These are phyloP conservation scores for Galeopsomyia nigrocyanea DNA, from an alignment of 2,888 invertebrate genomes.

Conservation along the genomic window DNA sequence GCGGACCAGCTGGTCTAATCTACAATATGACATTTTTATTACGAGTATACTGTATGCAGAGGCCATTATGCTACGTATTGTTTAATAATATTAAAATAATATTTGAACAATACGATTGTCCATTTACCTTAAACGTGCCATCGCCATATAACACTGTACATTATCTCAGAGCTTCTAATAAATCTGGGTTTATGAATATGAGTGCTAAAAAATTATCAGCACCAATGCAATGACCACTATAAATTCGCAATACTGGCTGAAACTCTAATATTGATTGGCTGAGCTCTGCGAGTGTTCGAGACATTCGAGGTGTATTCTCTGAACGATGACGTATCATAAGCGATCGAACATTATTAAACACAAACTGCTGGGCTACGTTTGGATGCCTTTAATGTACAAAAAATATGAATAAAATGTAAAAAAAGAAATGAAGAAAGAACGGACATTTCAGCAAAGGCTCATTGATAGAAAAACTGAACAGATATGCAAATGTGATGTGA, in stretches of 20 bases:
- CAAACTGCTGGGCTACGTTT: background rate
- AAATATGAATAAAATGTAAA: too few relatives aligned
- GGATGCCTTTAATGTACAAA: constrained; percentile 1
- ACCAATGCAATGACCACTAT: background rate
- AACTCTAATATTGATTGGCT: background rate
- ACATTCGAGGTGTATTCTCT: background rate
- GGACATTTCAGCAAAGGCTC: too few relatives aligned
- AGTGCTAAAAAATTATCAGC: background rate
- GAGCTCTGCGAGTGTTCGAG: background rate
- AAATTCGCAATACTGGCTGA: background rate
- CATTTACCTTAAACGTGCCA: constrained; percentile 15
- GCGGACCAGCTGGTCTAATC: background rate
- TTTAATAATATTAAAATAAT: too few relatives aligned
- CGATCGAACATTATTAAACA: background rate
- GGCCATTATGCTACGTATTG: too few relatives aligned
- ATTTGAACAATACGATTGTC: too few relatives aligned
- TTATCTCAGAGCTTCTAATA: background rate
- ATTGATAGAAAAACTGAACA: too few relatives aligned
- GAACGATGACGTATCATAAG: background rate
- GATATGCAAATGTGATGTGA: too few relatives aligned
- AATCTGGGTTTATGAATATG: background rate
- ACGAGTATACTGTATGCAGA: too few relatives aligned
- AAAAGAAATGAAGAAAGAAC: too few relatives aligned
- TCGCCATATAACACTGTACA: constrained; percentile 1
- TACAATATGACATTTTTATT: background rate